phyloP scores from a whole-genome alignment of 2,888 invertebrate genomes.

The Polydrusus cervinus region DNA sequence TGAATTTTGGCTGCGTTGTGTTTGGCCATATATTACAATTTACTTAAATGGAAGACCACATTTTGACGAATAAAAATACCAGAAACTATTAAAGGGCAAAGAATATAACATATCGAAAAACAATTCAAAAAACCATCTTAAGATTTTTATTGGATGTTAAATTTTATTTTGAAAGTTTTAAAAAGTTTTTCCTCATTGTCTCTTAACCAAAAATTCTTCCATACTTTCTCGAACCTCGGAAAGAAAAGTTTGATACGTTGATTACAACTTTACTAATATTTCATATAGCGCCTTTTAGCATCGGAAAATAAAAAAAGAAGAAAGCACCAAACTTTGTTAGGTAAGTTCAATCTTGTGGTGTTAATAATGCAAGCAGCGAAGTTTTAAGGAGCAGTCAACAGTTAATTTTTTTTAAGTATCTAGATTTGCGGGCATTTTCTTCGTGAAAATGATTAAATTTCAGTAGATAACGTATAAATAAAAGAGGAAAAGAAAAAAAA shows the following conservation, averaged over 20 bases:
- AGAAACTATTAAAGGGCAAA: too few species aligned
- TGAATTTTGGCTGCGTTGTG: too few species aligned
- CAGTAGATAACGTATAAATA: too few species aligned
- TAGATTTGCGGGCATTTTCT: too few species aligned
- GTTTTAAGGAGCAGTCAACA: slow-evolving; percentile 7
- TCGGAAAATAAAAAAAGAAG: slow-evolving; percentile 6
- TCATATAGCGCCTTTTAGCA: slow-evolving; percentile 19
- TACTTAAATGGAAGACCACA: too few species aligned
- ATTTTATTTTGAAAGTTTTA: slow-evolving; percentile 7
- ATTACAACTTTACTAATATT: slow-evolving; percentile 27
- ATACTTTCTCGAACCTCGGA: slow-evolving; percentile 1
- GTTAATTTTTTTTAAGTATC: neutral
- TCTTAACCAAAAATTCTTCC: slow-evolving; percentile 6
- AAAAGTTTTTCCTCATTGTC: slow-evolving; percentile 4
- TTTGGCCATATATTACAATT: too few species aligned
- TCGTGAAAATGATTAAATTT: too few species aligned
- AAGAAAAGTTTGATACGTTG: slow-evolving; percentile 20
- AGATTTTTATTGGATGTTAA: neutral
- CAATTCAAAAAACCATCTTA: neutral
- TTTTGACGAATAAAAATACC: too few species aligned
- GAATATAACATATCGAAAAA: too few species aligned
- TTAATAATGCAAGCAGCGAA: slow-evolving; percentile 15
- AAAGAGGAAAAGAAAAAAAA: too few species aligned
- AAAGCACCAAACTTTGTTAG: slow-evolving; percentile 7
- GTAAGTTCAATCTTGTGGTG: slow-evolving; percentile 9